Evolutionary conservation across 2,797 vertebrate species (phyloP), one percentile per base, ranked within the genome.

Genomic region (Schizopygopsis pylzovi): DNA sequence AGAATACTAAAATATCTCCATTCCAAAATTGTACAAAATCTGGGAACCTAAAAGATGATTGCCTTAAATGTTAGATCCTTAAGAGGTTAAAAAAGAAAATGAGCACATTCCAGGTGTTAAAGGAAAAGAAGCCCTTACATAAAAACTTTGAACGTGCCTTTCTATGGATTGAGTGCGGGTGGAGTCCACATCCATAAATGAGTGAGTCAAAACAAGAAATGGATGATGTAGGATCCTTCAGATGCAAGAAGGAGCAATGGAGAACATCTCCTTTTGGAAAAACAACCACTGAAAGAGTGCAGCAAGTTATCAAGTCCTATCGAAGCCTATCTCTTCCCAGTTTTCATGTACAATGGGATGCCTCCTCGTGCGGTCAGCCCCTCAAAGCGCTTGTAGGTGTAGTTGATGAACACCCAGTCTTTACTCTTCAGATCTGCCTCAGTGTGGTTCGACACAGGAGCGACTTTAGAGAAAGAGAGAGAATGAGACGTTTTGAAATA

Each of bases 361-460:
- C 96, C 96, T n/a, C 97, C 97, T 85, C 97, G 94, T 16, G 97
- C 96, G 0, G 97, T 97, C 88, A 97, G 94, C 16, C 97, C 97
- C 90, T 97, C 97, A 0, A 97, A 97, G 85, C 96, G 96, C 76
- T 97, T 97, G 92, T 97, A 97, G 0, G 97, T 97, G 89, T 97
- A 97, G 87, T 97, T 97, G 92, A 97, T 95, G 90, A 97, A 97
- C 91, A 97, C 97, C 96, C 97, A 97, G 92, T 97, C 97, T 85
- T 97, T 97, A 93, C 95, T 97, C 93, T 97, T 97, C 89, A 96
- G 96, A 93, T 97, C 96, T 0, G 93, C 93, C 92, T 97, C 97
- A 1, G 96, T 94, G 77, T 97, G 96, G 84, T 95, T 97, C 90
- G 95, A 80, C 28, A 90, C 88, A 20, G 81, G 68, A 56, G 86